A percentile compares a stretch with the other conserved stretches of the same genome.
Evolutionary conservation across 2,797 vertebrate genomes (phyloP).

Genomic region (Girardinus metallicus): DNA sequence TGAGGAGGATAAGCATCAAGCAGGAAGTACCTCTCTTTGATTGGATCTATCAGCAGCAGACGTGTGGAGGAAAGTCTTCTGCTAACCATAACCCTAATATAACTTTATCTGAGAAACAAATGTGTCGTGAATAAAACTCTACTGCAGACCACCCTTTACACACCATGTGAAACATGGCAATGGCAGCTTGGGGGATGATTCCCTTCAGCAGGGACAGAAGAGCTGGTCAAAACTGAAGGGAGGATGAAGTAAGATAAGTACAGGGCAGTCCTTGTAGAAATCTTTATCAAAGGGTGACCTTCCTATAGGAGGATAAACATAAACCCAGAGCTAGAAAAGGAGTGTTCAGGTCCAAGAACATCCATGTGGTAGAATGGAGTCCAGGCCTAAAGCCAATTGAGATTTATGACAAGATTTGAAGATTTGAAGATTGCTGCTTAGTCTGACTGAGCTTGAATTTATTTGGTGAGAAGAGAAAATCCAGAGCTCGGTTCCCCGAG

Average conservation of each 20-base stretch:
- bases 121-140: not conserved
- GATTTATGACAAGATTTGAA: not conserved
- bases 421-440: too few species aligned
- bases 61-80: not conserved
- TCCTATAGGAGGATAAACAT: not conserved
- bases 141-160: not conserved
- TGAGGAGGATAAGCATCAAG: not conserved
- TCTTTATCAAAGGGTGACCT: not conserved
- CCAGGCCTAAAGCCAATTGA: too few species aligned
- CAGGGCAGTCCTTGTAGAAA: not conserved
- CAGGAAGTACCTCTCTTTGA: not conserved
- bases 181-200: not conserved
- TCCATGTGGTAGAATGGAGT: not conserved
- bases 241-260: not conserved
- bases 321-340: not conserved
- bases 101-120: not conserved
- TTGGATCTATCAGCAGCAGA: not conserved
- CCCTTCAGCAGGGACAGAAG: not conserved
- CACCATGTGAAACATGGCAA: not conserved
- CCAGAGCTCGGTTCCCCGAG: not conserved
- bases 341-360: not conserved
- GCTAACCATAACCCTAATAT: not conserved
- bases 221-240: not conserved
- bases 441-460: not conserved
- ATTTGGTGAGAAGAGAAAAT: not conserved